Evolutionary conservation across 2,888 invertebrate genomes (phyloP), one percentile per base, ranked within the genome.

Genomic region (Cyclophora albipunctata): DNA sequence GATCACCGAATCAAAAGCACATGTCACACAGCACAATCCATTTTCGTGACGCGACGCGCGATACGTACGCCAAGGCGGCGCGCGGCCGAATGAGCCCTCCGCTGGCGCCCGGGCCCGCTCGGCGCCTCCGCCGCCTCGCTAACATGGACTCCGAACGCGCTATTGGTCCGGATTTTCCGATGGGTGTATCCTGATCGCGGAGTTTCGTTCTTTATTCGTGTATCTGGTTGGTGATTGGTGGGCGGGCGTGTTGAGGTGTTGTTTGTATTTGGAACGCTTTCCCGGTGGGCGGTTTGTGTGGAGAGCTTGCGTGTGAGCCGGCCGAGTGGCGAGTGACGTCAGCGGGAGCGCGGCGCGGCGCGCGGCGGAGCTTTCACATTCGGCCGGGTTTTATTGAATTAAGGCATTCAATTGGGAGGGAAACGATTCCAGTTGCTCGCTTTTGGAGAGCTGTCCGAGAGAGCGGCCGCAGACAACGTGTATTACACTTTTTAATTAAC

Each of bases 11-110:
- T 78, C 74, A 81, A 71, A 78, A 79, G 75, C 84, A 86, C 87
- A 84, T 83, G 81, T 82, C 79, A 84, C 84, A 86, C 83, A 83
- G 71, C 87, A 83, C 87, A 85, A 87, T 86, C 86, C 86, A 86
- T 86, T 70, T 51, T 51, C 53, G 67, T 79, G 79, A 75, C 78
- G 80, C 79, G 79, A 61, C 82, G 76, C 81, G 79, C 81, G 85
- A 81, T 81, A 84, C 84, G 83, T 67, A 81, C 87, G 85, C 86
- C 86, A 71, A 68, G 76, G 81, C 80, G 86, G 85, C 86, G 86
- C 85, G 84, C 81, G 84, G 80, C 84, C 84, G 84, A 87, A 84
- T 86, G 86, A 84, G 68, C 74, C 71, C 69, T 70, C 63, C 57
- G 62, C 67, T 55, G 59, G 58, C 54, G 57, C 70, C 61, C 58